These are phyloP conservation scores for Malurus alboscapulatus DNA, from an alignment of 2,113 vertebrate genomes.

Conservation along the genomic window DNA sequence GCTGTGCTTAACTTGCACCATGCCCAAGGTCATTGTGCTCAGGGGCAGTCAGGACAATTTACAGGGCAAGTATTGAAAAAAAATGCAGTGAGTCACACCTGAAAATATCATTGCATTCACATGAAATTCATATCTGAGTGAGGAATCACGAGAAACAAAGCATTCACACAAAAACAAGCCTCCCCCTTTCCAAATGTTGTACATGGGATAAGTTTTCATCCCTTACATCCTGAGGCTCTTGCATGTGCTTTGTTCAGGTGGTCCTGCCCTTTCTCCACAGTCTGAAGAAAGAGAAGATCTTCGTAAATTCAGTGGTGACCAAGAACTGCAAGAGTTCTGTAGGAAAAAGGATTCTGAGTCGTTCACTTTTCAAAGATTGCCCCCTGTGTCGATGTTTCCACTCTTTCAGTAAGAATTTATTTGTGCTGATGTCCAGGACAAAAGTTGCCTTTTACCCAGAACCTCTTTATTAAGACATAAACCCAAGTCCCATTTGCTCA, in stretches of 20 bases:
- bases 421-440: neutral
- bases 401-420: neutral
- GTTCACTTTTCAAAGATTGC: neutral
- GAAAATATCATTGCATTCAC: constrained; percentile 1
- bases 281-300: neutral
- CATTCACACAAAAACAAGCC: neutral
- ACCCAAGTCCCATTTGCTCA: neutral
- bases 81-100: neutral
- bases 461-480: neutral
- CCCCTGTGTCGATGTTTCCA: neutral
- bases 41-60: neutral
- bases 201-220: neutral
- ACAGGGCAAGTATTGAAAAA: neutral
- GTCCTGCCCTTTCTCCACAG: neutral
- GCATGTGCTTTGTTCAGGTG: neutral
- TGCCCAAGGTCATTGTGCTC: neutral
- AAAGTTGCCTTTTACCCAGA: neutral
- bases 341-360: neutral
- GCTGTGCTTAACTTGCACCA: neutral
- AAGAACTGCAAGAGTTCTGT: neutral
- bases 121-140: neutral
- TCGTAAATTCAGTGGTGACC: neutral
- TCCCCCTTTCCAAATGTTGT: neutral
- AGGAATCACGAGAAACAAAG: constrained; percentile 17
- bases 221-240: neutral